phyloP scores from a whole-genome alignment of 2,113 vertebrate species.

The Rhabdomys dilectus region DNA sequence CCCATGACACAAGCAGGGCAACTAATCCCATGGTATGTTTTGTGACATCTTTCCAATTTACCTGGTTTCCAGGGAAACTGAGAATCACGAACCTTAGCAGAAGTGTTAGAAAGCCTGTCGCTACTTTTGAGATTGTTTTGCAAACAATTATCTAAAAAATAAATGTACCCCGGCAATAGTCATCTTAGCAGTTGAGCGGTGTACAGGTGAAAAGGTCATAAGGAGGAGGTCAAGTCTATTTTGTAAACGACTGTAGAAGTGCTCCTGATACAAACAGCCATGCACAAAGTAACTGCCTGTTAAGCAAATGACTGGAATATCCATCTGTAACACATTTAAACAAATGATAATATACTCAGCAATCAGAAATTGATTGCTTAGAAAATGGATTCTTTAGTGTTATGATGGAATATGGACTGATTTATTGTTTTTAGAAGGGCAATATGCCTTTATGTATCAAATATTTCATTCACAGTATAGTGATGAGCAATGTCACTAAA shows the following conservation, averaged over 20 bases:
- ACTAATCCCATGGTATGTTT: background rate
- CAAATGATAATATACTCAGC: slow-evolving; percentile 21
- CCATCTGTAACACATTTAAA: background rate
- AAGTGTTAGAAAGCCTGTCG: slow-evolving; percentile 21
- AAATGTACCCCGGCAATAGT: background rate
- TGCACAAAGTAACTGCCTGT: background rate
- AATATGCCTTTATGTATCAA: background rate
- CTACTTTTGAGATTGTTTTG: slow-evolving; percentile 16
- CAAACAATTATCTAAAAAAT: slow-evolving; percentile 25
- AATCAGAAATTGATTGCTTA: background rate
- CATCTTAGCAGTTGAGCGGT: background rate
- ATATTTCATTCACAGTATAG: background rate
- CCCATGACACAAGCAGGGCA: background rate
- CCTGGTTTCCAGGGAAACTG: slow-evolving; percentile 9
- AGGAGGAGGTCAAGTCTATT: background rate
- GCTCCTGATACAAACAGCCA: background rate
- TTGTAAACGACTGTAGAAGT: background rate
- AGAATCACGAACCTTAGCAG: background rate
- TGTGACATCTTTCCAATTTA: background rate
- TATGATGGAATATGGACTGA: background rate
- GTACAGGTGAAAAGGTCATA: background rate
- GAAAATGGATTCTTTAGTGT: background rate
- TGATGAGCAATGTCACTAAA: background rate
- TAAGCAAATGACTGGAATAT: slow-evolving; percentile 8
- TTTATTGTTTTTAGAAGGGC: background rate